Evolutionary conservation across 2,888 invertebrate species (phyloP), one percentile per base, ranked within the genome.

Genomic region (Maniola hyperantus): DNA sequence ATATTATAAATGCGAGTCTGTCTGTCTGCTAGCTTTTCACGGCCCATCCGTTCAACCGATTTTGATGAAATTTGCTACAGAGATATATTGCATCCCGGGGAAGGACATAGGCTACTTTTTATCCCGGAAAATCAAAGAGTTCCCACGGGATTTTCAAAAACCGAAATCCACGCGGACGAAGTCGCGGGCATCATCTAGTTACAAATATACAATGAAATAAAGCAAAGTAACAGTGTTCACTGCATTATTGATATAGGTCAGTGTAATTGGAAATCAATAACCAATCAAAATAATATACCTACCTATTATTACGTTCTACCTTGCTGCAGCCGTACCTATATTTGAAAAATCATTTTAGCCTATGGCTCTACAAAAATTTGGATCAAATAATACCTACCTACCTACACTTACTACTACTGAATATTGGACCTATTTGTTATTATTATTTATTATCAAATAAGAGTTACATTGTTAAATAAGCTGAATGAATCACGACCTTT

Each of bases 241-340:
- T 33, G 8, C 7, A 20, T 33, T 59, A 34, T 46, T 48, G 34
- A 48, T 48, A 33, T 18, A 15, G 34, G 59, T 59, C 59, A 66
- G 65, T 46, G 50, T 48, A 67, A 67, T 60, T 69, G 53, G 26
- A 67, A 67, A 67, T 67, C 64, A 48, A 67, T 67, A 64, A 66
- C n/a, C 42, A 53, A 42, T 61, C 60, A 65, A 65, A 65, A 36
- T 20, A 53, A 39, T 55, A 42, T 42, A n/a, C 6, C n/a, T n/a
- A n/a, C n/a, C n/a, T n/a, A 1, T 44, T 44, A 44, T 8, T 1
- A 44, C 5, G 6, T 13, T 13, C 13, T n/a, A 13, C 42, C 42
- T n/a, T n/a, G n/a, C n/a, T 44, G n/a, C n/a, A 6, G 39, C 11
- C 5, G 39, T 34, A 39, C 39, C 10, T 39, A 39, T 4, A 10